Percentiles rank a stretch among this genome's conserved stretches.
phyloP scores from a whole-genome alignment of 2,888 invertebrate species.

The Coelinius sp. region DNA sequence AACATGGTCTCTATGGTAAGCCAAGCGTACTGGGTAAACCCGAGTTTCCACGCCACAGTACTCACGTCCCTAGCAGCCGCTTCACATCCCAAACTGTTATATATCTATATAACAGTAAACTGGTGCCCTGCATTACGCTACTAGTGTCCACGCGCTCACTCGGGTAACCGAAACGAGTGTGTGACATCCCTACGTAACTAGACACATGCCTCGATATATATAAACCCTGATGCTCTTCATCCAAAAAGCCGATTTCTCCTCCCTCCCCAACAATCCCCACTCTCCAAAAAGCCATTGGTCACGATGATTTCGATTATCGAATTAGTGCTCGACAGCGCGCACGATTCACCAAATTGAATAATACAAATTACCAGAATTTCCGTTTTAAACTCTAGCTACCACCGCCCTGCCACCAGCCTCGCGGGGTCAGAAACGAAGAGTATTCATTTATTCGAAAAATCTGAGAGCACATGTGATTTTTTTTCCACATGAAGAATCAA shows the following conservation, averaged over 20 bases:
- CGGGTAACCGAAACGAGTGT: slow-evolving; percentile 38
- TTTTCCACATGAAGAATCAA: too few relatives aligned
- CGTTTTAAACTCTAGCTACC: not conserved
- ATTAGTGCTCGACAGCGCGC: slow-evolving; percentile 44
- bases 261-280: slow-evolving; percentile 34
- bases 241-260: too few relatives aligned
- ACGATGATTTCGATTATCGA: slow-evolving; percentile 62
- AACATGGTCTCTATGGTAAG: slow-evolving; percentile 20
- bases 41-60: slow-evolving; percentile 18
- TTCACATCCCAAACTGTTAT: slow-evolving; percentile 3
- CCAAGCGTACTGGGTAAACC: slow-evolving; percentile 27
- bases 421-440: not conserved
- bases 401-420: too few relatives aligned
- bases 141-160: slow-evolving; percentile 9
- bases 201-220: slow-evolving; percentile 64
- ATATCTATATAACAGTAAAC: slow-evolving; percentile 24
- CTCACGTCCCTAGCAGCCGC: slow-evolving; percentile 25
- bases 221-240: not conserved
- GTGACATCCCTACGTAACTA: slow-evolving; percentile 49
- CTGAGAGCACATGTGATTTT: not conserved
- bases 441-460: not conserved
- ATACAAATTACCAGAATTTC: slow-evolving; percentile 30
- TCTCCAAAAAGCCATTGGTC: slow-evolving; percentile 40
- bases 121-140: slow-evolving; percentile 20
- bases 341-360: slow-evolving; percentile 41